phyloP scores from a whole-genome alignment of 2,888 invertebrate species.

The Protula sp. region DNA sequence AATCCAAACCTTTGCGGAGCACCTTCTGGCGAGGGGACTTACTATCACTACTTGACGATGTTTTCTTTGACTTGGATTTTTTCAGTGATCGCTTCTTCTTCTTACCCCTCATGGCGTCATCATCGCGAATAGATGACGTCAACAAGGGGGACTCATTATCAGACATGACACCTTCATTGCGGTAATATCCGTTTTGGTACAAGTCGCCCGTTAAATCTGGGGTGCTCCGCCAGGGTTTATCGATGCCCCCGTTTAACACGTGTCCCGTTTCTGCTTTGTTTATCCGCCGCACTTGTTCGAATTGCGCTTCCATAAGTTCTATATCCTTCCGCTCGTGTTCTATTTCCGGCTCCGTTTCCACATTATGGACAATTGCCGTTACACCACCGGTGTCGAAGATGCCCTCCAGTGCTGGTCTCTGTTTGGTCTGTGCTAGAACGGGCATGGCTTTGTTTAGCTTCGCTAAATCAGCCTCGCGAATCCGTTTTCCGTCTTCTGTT shows the following conservation, averaged over 20 bases:
- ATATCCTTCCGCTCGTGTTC: not conserved
- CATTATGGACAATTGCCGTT: not conserved
- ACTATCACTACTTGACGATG: not conserved
- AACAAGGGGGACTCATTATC: not conserved
- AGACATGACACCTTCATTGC: not conserved
- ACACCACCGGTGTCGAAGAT: not conserved
- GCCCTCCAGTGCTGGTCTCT: not conserved
- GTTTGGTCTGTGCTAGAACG: not conserved
- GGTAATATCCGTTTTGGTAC: not conserved
- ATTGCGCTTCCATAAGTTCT: not conserved
- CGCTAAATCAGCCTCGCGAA: slow-evolving; percentile 1
- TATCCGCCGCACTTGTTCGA: not conserved
- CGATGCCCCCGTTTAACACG: not conserved
- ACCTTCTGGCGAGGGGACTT: not conserved
- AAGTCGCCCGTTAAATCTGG: not conserved
- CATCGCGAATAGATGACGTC: not conserved
- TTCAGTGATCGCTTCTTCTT: not conserved
- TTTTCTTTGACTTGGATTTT: not conserved
- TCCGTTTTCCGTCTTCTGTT: slow-evolving; percentile 5
- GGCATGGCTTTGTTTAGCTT: not conserved
- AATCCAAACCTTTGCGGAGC: not conserved
- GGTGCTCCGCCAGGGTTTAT: not conserved
- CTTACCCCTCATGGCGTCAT: not conserved
- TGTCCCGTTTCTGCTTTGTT: not conserved
- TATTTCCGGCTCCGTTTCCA: not conserved